These are phyloP conservation scores for Geophilus truncorum DNA, from an alignment of 2,888 invertebrate species.

Conservation along the genomic window DNA sequence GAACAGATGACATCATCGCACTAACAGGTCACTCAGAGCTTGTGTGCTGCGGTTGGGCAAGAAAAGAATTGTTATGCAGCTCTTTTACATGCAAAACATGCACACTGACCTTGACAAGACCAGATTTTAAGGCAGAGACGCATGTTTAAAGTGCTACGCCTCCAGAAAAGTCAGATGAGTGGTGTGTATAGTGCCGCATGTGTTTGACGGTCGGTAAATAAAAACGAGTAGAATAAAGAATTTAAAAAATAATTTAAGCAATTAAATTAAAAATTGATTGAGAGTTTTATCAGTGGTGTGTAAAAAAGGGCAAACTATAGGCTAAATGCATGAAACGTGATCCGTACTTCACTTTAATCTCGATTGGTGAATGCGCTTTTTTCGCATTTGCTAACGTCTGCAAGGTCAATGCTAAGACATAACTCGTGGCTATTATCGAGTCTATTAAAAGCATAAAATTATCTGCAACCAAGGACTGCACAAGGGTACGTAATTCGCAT, in stretches of 20 bases:
- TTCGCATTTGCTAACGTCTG: not conserved
- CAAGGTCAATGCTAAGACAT: slow-evolving; percentile 18
- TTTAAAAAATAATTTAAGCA: too few species aligned
- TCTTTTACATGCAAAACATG: slow-evolving; percentile 26
- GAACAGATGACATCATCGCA: slow-evolving; percentile 7
- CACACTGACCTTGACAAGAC: slow-evolving; percentile 22
- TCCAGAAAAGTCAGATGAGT: not conserved
- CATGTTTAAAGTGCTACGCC: not conserved
- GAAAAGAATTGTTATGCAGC: not conserved
- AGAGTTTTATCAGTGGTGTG: not conserved
- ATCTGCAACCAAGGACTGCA: not conserved
- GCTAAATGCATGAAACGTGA: not conserved
- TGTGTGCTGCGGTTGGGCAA: not conserved
- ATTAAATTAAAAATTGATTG: too few species aligned
- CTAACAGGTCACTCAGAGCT: slow-evolving; percentile 1
- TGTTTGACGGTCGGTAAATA: not conserved
- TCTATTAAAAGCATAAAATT: slow-evolving; percentile 21
- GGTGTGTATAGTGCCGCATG: too few species aligned
- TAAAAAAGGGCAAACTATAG: not conserved
- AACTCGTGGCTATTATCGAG: slow-evolving; percentile 17
- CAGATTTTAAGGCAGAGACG: not conserved
- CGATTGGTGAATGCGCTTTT: not conserved
- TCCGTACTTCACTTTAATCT: slow-evolving; percentile 27
- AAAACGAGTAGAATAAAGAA: not conserved
- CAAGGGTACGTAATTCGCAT: not conserved